A percentile compares a stretch with the other conserved stretches of the same genome.
Conservation (phyloP, 2,888 invertebrate species). For the Phorcus lineatus region DNA sequence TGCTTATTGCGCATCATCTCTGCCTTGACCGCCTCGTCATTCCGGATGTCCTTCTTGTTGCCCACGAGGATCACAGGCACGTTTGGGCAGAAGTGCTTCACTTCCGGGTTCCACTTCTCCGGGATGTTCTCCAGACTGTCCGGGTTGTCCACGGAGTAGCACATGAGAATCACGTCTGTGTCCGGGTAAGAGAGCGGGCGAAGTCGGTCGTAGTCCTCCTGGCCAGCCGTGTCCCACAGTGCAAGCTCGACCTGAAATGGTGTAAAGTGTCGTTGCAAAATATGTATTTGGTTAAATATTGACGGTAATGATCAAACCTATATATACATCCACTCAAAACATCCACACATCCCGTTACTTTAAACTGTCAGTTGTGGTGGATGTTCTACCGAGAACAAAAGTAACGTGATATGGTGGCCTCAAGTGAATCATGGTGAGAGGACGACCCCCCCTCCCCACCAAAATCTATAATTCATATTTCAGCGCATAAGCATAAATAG, state of each 20-base stretch:
- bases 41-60: conserved; percentile 85
- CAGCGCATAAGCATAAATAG: too few species aligned
- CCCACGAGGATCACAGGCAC: conserved; percentile 99
- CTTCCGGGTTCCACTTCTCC: conserved; percentile 99
- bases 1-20: conserved; percentile 97
- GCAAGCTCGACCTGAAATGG: conserved; percentile 76
- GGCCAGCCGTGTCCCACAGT: conserved; percentile 96
- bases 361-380: too few species aligned
- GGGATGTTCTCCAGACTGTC: conserved; percentile 99
- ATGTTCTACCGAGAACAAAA: too few species aligned
- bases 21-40: conserved; percentile 76
- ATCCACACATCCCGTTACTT: too few species aligned
- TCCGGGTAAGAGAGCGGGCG: conserved; percentile 97
- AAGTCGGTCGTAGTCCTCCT: conserved; percentile 97
- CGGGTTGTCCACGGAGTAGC: conserved; percentile 99
- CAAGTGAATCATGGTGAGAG: too few species aligned
- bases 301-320: too few species aligned
- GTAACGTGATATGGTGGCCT: too few species aligned
- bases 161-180: conserved; percentile 99
- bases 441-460: too few species aligned
- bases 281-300: too few species aligned
- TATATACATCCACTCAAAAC: too few species aligned
- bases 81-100: conserved; percentile 95
- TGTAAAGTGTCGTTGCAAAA: too few species aligned
- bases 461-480: too few species aligned